Base-by-base conservation (phyloP, 2,888 invertebrate species). In the Tuta absoluta region DNA sequence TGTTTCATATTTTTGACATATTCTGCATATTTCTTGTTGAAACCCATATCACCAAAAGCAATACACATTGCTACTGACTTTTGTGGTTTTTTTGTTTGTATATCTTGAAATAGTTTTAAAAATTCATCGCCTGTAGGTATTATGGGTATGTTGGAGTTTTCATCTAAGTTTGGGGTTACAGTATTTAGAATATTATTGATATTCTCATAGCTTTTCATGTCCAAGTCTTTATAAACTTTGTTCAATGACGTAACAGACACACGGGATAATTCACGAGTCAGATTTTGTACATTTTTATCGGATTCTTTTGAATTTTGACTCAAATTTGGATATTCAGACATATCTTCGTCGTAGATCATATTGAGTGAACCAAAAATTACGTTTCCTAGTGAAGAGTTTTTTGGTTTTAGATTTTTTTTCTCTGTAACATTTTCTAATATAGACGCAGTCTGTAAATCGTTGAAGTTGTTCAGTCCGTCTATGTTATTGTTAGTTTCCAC, bases 161-260 rank as follows among this genome's bases (percentile, higher is more conserved):
- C 38, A 33, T 37, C 37, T 21, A 8, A 14, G 21, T 23, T 38
- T 14, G 45, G 12, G 3, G 8, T 11, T 23, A 11, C 12, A 23
- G 19, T 51, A 21, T 51, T 51, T 3, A 21, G 21, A 19, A 51
- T n/a, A 53, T 64, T 64, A 37, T 51, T n/a, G 21, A 56, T 41
- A 67, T 75, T 77, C 67, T 80, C 80, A 66, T 78, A 81, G 69
- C 87, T 88, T 62, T 82, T 81, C 5, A 66, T 65, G 53, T 90
- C 90, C 38, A 90, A 70, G 67, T 90, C 82, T 71, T 82, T 87
- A 58, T 87, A 90, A 0, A 79, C 80, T 66, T 84, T 85, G 56
- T 74, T 78, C 19, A 87, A 69, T 0, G 87, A 82, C 0, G 67
- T 65, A 0, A 87, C 79, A 0, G 89, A 87, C 21, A 73, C 74